phyloP scores from a whole-genome alignment of 2,113 vertebrate genomes.

The Rattus norvegicus region GRCr8 NC_086020.1:154285001-154285500 shows the following conservation, averaged over 20 bases:
- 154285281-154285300: not conserved
- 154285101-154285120: not conserved
- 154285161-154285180: not conserved
- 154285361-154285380: not conserved
- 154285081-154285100: not conserved
- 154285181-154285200: not conserved
- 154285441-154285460: not conserved
- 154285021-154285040: slow-evolving; percentile 28
- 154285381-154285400: not conserved
- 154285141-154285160: not conserved
- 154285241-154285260: not conserved
- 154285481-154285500: not conserved
- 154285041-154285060: not conserved
- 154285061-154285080: slow-evolving; percentile 33
- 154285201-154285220: slow-evolving; percentile 27
- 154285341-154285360: not conserved
- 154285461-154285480: slow-evolving; percentile 23
- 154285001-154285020: not conserved
- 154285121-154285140: not conserved
- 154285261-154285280: slow-evolving; percentile 31
- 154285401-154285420: slow-evolving; percentile 11
- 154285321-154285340: not conserved
- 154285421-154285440: not conserved
- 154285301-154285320: not conserved
- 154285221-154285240: not conserved